Evolutionary conservation across 2,888 invertebrate species (phyloP).

Genomic region (Andrena minutula): DNA sequence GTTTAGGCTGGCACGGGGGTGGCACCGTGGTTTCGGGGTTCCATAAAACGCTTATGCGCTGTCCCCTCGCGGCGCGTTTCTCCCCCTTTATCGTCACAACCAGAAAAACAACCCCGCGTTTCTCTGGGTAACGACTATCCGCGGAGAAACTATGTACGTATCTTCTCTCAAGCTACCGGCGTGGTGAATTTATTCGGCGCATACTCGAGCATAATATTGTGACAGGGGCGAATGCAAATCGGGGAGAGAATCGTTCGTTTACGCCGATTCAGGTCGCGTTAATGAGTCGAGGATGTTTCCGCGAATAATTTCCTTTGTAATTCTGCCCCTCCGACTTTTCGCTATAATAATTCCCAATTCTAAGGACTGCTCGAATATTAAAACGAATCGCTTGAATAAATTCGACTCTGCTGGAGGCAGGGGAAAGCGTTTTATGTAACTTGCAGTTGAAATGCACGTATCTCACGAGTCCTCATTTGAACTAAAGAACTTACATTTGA

Average conservation of each 20-base stretch:
- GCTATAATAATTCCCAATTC: too few species aligned
- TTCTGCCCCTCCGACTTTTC: too few species aligned
- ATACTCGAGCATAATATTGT: conserved; percentile 4
- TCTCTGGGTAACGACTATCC: conserved; percentile 18
- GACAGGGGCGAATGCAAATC: conserved; percentile 1
- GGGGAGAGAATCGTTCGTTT: neutral
- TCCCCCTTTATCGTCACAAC: conserved; percentile 21
- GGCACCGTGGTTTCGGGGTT: conserved; percentile 4
- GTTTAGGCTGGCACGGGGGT: conserved; percentile 1
- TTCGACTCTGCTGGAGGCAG: too few species aligned
- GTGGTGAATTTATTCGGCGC: conserved; percentile 14
- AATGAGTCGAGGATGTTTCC: neutral
- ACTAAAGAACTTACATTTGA: too few species aligned
- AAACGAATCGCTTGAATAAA: too few species aligned
- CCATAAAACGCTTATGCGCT: conserved; percentile 49
- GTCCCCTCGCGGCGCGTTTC: neutral
- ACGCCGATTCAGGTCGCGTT: conserved; percentile 36
- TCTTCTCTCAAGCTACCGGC: neutral
- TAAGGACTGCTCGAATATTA: too few species aligned
- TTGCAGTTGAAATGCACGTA: too few species aligned
- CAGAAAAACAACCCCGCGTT: conserved; percentile 23
- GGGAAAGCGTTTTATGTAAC: too few species aligned
- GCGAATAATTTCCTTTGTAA: neutral
- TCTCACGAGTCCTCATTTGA: too few species aligned
- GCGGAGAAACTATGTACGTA: conserved; percentile 7